Conservation (phyloP, 2,888 invertebrate genomes). For the Oxycera nigricornis region DNA sequence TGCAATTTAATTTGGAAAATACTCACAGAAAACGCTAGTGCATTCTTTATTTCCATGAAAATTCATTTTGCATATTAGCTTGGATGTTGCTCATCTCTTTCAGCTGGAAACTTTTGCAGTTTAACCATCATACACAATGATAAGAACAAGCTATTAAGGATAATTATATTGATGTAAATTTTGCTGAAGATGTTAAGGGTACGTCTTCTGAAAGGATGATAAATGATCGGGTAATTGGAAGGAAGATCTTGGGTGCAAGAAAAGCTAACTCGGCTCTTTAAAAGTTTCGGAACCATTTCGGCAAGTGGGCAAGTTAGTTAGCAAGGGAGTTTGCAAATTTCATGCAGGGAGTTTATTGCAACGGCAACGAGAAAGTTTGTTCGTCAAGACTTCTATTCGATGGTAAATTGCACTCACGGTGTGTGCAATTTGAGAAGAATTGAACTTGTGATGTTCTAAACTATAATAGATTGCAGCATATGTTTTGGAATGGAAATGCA, state of each 20-base stretch:
- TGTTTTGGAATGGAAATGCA: too few relatives aligned
- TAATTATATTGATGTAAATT: background rate
- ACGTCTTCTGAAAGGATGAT: background rate
- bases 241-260: background rate
- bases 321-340: slow-evolving; percentile 13
- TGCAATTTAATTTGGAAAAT: slow-evolving; percentile 3
- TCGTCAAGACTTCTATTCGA: slow-evolving; percentile 6
- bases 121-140: background rate
- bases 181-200: background rate
- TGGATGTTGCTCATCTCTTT: background rate
- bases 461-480: too few relatives aligned
- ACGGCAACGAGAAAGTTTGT: slow-evolving; percentile 5
- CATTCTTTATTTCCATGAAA: background rate
- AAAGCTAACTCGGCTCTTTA: background rate
- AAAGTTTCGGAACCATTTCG: background rate
- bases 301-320: background rate
- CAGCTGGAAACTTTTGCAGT: background rate
- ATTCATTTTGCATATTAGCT: background rate
- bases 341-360: slow-evolving; percentile 11
- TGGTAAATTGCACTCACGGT: background rate
- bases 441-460: too few relatives aligned
- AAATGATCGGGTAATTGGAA: background rate
- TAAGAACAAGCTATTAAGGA: slow-evolving; percentile 2
- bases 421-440: too few relatives aligned
- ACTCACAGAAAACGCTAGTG: background rate